phyloP scores from a whole-genome alignment of 2,113 vertebrate genomes.

The Sus scrofa region T2T-Sscrofa CM000824.6:65070001-65070500 shows the following conservation, averaged over 20 bases:
- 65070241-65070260: not conserved
- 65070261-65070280: not conserved
- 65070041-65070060: not conserved
- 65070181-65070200: slow-evolving; percentile 15
- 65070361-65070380: slow-evolving; percentile 18
- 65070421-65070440: not conserved
- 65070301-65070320: slow-evolving; percentile 37
- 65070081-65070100: not conserved
- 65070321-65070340: not conserved
- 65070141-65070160: not conserved
- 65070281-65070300: slow-evolving; percentile 14
- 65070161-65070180: not conserved
- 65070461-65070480: not conserved
- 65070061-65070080: too few relatives aligned
- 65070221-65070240: not conserved
- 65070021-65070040: not conserved
- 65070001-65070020: not conserved
- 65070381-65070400: not conserved
- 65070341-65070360: not conserved
- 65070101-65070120: not conserved
- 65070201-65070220: not conserved
- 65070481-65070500: not conserved
- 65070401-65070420: not conserved
- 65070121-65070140: not conserved
- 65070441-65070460: not conserved